Conservation (phyloP, 1,140 invertebrate genomes). For the Drosophila murphyi region DNA sequence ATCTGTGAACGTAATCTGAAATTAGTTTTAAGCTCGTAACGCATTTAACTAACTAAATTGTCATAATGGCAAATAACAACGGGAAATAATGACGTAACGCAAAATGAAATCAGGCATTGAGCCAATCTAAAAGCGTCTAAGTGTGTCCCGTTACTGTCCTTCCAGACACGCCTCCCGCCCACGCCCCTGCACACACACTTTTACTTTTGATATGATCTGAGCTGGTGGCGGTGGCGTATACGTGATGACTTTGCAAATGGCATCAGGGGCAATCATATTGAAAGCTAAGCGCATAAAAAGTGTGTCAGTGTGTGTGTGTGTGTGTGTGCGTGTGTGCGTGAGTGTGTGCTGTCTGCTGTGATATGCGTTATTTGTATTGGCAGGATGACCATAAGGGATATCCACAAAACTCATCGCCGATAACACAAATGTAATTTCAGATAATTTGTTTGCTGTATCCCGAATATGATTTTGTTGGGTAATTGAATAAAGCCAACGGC, state of each 20-base stretch:
- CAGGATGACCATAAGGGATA: slow-evolving; percentile 46
- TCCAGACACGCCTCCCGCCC: slow-evolving; percentile 1
- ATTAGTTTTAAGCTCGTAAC: slow-evolving; percentile 82
- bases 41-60: slow-evolving; percentile 80
- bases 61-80: slow-evolving; percentile 83
- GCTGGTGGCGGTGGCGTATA: slow-evolving; percentile 61
- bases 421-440: slow-evolving; percentile 63
- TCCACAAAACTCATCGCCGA: slow-evolving; percentile 28
- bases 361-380: slow-evolving; percentile 65
- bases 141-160: slow-evolving; percentile 27
- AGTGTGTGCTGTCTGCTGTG: slow-evolving; percentile 21
- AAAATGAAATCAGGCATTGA: slow-evolving; percentile 62
- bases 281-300: slow-evolving; percentile 71
- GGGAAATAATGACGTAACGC: slow-evolving; percentile 72
- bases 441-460: slow-evolving; percentile 70
- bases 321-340: slow-evolving; percentile 13
- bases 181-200: neutral
- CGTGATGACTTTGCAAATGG: slow-evolving; percentile 82
- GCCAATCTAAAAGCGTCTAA: slow-evolving; percentile 58
- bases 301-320: slow-evolving; percentile 29
- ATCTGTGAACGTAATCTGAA: slow-evolving; percentile 77
- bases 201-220: neutral
- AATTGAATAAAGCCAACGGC: slow-evolving; percentile 40
- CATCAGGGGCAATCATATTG: slow-evolving; percentile 66
- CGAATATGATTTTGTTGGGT: slow-evolving; percentile 34